Conservation (phyloP, 2,888 invertebrate species). For the Sussaba pulchella region DNA sequence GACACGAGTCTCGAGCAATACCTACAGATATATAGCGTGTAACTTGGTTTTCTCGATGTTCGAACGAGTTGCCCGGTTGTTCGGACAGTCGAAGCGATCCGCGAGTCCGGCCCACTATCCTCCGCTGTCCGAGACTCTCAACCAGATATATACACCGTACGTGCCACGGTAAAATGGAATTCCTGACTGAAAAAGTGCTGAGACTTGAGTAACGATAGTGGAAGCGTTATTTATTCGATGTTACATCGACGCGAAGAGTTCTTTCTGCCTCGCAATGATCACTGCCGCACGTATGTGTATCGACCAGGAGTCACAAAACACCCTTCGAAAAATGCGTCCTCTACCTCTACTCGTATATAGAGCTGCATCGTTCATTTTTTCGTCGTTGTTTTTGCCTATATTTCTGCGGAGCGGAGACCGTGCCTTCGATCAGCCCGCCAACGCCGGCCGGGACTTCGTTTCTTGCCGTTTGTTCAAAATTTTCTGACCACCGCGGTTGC, state of each 20-base stretch:
- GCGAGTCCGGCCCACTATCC: conserved; percentile 54
- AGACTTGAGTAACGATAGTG: conserved; percentile 62
- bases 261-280: conserved; percentile 13
- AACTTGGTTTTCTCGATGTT: conserved; percentile 10
- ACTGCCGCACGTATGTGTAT: conserved; percentile 1
- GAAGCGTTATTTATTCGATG: conserved; percentile 56
- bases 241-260: conserved; percentile 30
- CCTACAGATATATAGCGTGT: conserved; percentile 19
- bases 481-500: conserved; percentile 18
- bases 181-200: conserved; percentile 42
- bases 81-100: conserved; percentile 53
- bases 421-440: neutral
- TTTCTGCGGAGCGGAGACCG: neutral
- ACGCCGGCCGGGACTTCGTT: neutral
- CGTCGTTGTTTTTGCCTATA: neutral
- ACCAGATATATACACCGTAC: conserved; percentile 26
- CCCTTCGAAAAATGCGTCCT: conserved; percentile 20
- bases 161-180: conserved; percentile 26
- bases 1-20: conserved; percentile 67
- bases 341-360: neutral
- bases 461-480: conserved; percentile 2
- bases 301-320: neutral
- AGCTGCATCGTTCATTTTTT: neutral
- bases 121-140: conserved; percentile 45
- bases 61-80: conserved; percentile 27